These are phyloP conservation scores for Cuniculus paca DNA, from an alignment of 2,797 vertebrate genomes.

Conservation along the genomic window DNA sequence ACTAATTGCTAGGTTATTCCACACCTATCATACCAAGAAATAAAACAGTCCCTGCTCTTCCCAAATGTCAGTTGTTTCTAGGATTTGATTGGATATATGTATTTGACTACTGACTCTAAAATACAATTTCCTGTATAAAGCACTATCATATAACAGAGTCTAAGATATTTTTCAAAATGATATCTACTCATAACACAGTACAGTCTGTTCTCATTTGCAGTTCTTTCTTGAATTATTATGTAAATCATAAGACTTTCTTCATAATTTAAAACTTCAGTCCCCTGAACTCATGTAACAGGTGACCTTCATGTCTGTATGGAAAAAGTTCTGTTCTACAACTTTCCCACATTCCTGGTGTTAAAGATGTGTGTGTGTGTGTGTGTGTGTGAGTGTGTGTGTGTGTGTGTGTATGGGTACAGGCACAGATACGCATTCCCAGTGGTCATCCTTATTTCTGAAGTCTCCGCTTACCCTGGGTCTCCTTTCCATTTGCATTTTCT, in stretches of 20 bases:
- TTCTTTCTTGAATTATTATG: neutral
- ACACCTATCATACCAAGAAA: neutral
- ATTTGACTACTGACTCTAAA: conserved; percentile 21
- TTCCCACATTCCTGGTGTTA: neutral
- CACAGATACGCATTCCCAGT: accelerated
- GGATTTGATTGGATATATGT: neutral
- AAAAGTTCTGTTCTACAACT: neutral
- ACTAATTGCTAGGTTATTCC: neutral
- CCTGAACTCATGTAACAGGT: neutral
- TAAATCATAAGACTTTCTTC: neutral
- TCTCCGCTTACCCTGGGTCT: neutral
- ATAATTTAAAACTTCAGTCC: neutral
- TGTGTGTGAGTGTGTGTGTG: too few relatives aligned
- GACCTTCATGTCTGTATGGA: neutral
- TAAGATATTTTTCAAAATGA: conserved; percentile 2
- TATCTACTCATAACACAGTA: neutral
- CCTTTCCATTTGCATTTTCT: neutral
- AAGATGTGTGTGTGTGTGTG: too few relatives aligned
- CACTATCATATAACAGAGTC: neutral
- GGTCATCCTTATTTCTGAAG: neutral
- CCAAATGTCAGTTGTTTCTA: neutral
- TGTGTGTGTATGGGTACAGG: neutral
- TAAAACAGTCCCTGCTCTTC: neutral
- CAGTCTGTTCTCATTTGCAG: neutral
- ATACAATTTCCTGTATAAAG: neutral